Base-by-base conservation (phyloP, 2,113 vertebrate species). In the Nyctereutes procyonoides region DNA sequence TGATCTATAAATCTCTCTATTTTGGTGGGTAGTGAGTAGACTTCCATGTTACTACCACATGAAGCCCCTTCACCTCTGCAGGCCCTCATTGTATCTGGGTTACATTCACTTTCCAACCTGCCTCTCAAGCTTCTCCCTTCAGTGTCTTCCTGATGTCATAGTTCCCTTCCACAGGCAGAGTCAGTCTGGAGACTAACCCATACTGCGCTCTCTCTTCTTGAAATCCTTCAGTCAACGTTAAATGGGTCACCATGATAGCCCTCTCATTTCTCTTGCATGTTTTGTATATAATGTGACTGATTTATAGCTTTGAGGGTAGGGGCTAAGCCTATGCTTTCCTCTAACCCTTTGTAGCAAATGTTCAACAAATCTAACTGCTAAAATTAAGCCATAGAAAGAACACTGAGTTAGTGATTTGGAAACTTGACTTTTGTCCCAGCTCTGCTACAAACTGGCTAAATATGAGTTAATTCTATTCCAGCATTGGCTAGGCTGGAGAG, bases 381-480 rank as follows among this genome's bases (percentile, higher is more conserved):
- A 83, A 90, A 62, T 26, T 24, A 91, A 93, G 53, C 48, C 58
- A 8, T 65, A 82, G 83, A 77, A 85, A 93, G 26, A 87, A 82
- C 17, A 87, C 2, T 71, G 10, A 5, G 43, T 77, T 32, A 56
- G 8, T 28, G 48, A 92, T 53, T 86, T 82, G 38, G 60, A 83
- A 77, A 65, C 19, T 58, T 60, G 48, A 65, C 35, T 94, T 90
- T 89, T 53, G 6, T 65, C 83, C 8, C 14, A 69, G 43, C 30
- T 82, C 60, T 86, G 26, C 67, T 91, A 67, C 53, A 87, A 93
- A 86, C 38, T 63, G 88, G 28, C n/a, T 77, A 84, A 82, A 51
- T 22, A 58, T 38, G 13, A 43, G 53, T 69, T 77, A 63, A 77
- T 87, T 74, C 51, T 62, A 56, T 56, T 62, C 8, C 65, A 48